These are phyloP conservation scores for Gnathochromis pfefferi DNA, from an alignment of 2,113 vertebrate genomes.

Conservation along the genomic window DNA sequence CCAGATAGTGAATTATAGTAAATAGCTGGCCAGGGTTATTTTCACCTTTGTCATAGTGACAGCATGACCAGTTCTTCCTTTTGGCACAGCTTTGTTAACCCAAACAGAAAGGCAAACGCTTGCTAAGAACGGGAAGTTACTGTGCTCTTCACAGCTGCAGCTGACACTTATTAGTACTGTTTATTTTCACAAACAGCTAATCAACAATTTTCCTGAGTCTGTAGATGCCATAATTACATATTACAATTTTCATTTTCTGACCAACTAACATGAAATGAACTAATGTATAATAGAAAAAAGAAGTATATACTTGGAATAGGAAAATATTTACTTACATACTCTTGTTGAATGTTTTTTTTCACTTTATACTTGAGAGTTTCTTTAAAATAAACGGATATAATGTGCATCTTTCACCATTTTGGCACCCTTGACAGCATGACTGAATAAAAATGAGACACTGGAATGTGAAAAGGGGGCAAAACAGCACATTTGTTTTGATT, in stretches of 20 bases:
- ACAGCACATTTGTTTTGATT: background rate
- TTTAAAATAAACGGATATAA: background rate
- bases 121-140: background rate
- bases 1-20: background rate
- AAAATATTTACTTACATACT: background rate
- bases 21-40: background rate
- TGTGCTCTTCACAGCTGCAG: background rate
- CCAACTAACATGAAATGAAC: background rate
- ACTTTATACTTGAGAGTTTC: background rate
- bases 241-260: background rate
- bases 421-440: background rate
- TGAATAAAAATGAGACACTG: background rate
- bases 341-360: background rate
- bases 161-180: background rate
- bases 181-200: background rate
- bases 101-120: background rate
- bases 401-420: background rate
- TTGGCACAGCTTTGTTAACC: background rate
- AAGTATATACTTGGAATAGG: background rate
- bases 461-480: background rate
- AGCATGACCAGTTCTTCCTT: background rate
- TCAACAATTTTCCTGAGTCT: background rate
- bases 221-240: background rate
- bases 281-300: background rate
- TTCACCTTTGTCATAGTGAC: background rate